Conservation (phyloP, 2,888 invertebrate genomes). For the Archaeoteleia sp. region DNA sequence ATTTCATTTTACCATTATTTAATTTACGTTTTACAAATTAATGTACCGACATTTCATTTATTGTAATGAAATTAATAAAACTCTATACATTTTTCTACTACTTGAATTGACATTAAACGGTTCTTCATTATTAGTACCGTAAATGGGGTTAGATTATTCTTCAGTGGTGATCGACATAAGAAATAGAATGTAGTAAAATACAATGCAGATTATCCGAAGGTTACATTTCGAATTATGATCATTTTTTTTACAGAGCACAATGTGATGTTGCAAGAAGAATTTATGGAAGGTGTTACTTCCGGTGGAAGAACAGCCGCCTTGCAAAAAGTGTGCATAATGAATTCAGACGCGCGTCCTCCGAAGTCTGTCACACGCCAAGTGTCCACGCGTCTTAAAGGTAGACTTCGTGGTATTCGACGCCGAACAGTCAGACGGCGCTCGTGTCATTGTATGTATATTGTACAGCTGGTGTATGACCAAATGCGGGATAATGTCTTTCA, state of each 20-base stretch:
- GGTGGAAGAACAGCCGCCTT: not conserved
- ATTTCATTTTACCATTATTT: too few relatives aligned
- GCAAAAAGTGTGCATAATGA: constrained; percentile 14
- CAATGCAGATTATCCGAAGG: too few relatives aligned
- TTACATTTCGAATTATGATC: not conserved
- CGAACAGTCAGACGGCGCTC: constrained; percentile 61
- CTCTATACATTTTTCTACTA: not conserved
- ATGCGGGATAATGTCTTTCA: constrained; percentile 57
- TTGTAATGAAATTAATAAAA: too few relatives aligned
- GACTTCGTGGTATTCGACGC: constrained; percentile 13
- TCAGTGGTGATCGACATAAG: too few relatives aligned
- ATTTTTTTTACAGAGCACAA: not conserved
- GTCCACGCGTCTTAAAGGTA: constrained; percentile 16
- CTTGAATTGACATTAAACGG: too few relatives aligned
- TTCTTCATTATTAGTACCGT: too few relatives aligned
- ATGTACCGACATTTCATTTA: too few relatives aligned
- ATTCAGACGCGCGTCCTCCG: constrained; percentile 4
- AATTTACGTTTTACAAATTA: too few relatives aligned
- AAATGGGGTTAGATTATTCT: too few relatives aligned
- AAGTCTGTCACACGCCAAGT: constrained; percentile 34
- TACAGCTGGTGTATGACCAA: constrained; percentile 67
- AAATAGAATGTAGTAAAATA: too few relatives aligned
- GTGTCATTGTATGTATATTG: constrained; percentile 71
- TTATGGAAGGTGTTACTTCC: constrained; percentile 7
- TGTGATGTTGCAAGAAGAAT: not conserved